Base-by-base conservation (phyloP, 2,113 vertebrate genomes). In the Otocyon megalotis region DNA sequence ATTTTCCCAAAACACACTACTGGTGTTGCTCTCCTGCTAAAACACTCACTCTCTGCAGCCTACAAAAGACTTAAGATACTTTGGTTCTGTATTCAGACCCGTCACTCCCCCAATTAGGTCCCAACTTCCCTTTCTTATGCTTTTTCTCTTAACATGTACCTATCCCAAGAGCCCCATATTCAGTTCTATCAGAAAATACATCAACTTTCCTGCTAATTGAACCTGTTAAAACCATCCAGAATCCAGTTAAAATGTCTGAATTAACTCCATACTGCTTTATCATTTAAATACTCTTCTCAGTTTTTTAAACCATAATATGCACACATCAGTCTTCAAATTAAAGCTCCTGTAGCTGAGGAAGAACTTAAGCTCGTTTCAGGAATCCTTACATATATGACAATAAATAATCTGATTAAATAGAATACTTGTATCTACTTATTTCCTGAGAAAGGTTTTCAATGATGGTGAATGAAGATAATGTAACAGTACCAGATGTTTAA, bases 391-490 rank as follows among this genome's bases (percentile, higher is more conserved):
- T 81, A 71, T n/a, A 6, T 80, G 79, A 74, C 35, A 74, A 87
- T 71, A 79, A 43, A 63, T 20, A 92, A 86, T 74, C 67, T 87
- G 90, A 72, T 79, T 30, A 87, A 91, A 62, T 0, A 79, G 63
- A 95, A 54, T 43, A 77, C 22, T 58, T 93, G 53, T 69, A 82
- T 87, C 17, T 87, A 19, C 53, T 88, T 17, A 58, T 67, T 77
- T 83, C 62, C 88, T 92, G 50, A 92, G 35, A 83, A 76, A 88
- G 19, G 5, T 69, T 96, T 96, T 80, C 53, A 94, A 35, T 32
- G 60, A 90, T 14, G 1, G 26, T 91, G 15, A 71, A 30, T 65
- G 50, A 74, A n/a, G 30, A 76, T 17, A 83, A 67, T 16, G 2
- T 37, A 15, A 71, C 69, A 94, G 20, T 43, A 50, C 22, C 8